These are phyloP conservation scores for Tragelaphus eurycerus DNA, from an alignment of 2,797 vertebrate species.

Conservation along the genomic window DNA sequence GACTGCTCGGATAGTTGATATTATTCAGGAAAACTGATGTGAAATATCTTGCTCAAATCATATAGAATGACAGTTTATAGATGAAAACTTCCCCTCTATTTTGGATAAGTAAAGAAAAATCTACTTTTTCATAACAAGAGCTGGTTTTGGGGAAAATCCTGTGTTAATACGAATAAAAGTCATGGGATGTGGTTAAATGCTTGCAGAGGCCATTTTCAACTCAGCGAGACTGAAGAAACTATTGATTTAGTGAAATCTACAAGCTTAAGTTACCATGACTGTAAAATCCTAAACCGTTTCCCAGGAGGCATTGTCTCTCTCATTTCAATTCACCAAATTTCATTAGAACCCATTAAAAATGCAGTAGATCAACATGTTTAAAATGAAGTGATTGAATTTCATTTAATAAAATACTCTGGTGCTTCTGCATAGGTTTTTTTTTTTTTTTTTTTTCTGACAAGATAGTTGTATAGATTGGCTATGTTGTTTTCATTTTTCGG, in stretches of 20 bases:
- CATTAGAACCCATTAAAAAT: background rate
- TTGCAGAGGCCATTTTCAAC: background rate
- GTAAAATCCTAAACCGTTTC: background rate
- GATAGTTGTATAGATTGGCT: background rate
- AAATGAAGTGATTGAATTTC: background rate
- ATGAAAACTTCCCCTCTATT: background rate
- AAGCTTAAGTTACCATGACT: background rate
- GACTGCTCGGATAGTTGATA: rapidly evolving
- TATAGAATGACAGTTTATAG: background rate
- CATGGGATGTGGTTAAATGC: background rate
- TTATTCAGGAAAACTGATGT: background rate
- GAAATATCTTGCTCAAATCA: background rate
- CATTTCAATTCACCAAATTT: background rate
- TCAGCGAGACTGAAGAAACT: background rate
- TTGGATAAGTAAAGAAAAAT: background rate
- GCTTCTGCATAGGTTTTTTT: background rate
- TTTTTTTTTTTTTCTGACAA: background rate
- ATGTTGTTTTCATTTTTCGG: background rate
- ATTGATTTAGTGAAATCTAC: background rate
- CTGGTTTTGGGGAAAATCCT: background rate
- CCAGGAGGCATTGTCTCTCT: background rate
- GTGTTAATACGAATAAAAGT: background rate
- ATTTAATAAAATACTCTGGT: background rate
- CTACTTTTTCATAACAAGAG: background rate
- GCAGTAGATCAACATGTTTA: background rate